Conservation (phyloP, 2,113 vertebrate species). For the Toxotes jaculatrix region DNA sequence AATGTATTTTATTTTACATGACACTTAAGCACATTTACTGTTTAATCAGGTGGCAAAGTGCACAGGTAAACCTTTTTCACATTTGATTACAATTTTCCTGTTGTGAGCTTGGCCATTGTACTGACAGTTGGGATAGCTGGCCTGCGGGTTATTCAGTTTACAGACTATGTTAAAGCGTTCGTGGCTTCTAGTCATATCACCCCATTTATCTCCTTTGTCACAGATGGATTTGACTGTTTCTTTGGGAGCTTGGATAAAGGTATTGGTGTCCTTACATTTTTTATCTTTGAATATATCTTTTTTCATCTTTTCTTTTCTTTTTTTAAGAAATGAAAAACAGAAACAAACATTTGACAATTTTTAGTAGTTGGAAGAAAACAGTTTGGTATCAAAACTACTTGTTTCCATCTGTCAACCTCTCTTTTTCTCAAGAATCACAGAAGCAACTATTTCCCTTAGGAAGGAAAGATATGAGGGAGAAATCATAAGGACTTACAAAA, state of each 20-base stretch:
- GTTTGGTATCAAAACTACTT: too few species aligned
- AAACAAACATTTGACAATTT: too few species aligned
- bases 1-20: conserved; percentile 16
- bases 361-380: too few species aligned
- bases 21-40: rapidly evolving
- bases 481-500: too few species aligned
- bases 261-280: conserved; percentile 60
- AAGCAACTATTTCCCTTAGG: too few species aligned
- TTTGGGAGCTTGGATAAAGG: conserved; percentile 44
- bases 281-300: too few species aligned
- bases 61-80: conserved; percentile 41
- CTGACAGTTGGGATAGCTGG: conserved; percentile 8
- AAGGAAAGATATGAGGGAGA: too few species aligned
- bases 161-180: conserved; percentile 47
- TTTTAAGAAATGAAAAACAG: too few species aligned
- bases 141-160: neutral
- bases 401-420: too few species aligned
- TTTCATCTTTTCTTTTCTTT: too few species aligned
- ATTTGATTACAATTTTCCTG: conserved; percentile 21
- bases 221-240: neutral
- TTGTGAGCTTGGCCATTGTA: conserved; percentile 20
- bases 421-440: too few species aligned
- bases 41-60: conserved; percentile 41
- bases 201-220: rapidly evolving
- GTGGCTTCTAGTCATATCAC: conserved; percentile 20